A percentile compares a stretch with the other conserved stretches of the same genome.
Conservation (phyloP, 1,140 invertebrate species). For the Oncopeltus fasciatus region DNA sequence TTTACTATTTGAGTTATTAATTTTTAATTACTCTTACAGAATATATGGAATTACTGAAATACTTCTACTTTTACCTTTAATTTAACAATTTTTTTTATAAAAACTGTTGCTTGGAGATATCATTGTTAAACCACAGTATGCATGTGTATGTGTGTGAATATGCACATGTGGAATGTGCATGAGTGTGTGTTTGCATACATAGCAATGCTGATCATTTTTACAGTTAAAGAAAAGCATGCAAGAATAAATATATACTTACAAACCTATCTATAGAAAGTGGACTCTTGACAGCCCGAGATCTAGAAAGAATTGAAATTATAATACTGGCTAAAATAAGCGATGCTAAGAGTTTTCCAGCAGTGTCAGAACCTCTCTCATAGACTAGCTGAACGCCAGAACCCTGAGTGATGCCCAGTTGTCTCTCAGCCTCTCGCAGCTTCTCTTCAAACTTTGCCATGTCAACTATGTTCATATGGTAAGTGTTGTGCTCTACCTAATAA, state of each 20-base stretch:
- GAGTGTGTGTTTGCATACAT: too few species aligned
- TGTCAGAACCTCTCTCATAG: slow-evolving; percentile 51
- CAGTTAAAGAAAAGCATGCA: too few species aligned
- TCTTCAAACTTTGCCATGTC: slow-evolving; percentile 73
- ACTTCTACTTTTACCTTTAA: too few species aligned
- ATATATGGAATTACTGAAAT: too few species aligned
- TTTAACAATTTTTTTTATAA: too few species aligned
- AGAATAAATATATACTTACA: slow-evolving; percentile 51
- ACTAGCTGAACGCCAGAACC: slow-evolving; percentile 58
- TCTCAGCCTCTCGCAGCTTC: slow-evolving; percentile 70
- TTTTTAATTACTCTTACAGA: too few species aligned
- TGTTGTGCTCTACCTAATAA: slow-evolving; percentile 43
- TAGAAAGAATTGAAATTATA: slow-evolving; percentile 22
- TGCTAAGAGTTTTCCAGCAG: slow-evolving; percentile 52
- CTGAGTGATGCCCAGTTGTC: slow-evolving; percentile 53
- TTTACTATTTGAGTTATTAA: too few species aligned
- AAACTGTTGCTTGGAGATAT: too few species aligned
- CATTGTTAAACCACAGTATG: too few species aligned
- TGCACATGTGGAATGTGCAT: too few species aligned
- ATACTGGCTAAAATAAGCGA: slow-evolving; percentile 33
- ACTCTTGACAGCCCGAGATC: slow-evolving; percentile 19
- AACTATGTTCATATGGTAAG: slow-evolving; percentile 69
- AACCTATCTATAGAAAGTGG: slow-evolving; percentile 47
- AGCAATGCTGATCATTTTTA: too few species aligned
- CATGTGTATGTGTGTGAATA: too few species aligned